These are phyloP conservation scores for Temnothorax ravouxi DNA, from an alignment of 2,888 invertebrate genomes.

Conservation along the genomic window DNA sequence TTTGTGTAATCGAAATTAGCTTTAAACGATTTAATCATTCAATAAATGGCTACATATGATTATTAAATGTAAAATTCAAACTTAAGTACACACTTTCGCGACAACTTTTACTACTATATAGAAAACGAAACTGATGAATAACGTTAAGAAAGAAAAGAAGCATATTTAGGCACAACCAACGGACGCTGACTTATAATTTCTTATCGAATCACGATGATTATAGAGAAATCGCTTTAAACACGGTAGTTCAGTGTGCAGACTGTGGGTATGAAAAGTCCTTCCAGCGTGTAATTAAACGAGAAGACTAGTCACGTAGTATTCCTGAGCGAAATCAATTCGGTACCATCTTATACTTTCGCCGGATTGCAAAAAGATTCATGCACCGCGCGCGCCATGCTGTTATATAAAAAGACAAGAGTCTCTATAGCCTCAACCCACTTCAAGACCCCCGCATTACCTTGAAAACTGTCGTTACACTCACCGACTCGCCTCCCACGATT, in stretches of 20 bases:
- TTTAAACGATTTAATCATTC: neutral
- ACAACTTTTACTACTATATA: neutral
- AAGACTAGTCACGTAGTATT: neutral
- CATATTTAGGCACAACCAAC: neutral
- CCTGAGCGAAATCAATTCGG: conserved; percentile 26
- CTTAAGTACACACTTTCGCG: neutral
- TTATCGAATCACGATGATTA: conserved; percentile 11
- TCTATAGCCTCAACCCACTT: conserved; percentile 82
- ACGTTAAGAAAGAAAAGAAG: neutral
- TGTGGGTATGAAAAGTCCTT: neutral
- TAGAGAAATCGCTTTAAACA: neutral
- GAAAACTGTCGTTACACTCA: conserved; percentile 68
- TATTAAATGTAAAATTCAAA: neutral
- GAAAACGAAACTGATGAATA: neutral
- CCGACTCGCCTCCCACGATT: conserved; percentile 37
- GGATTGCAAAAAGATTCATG: conserved; percentile 42
- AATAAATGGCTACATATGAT: neutral
- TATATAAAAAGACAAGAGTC: conserved; percentile 68
- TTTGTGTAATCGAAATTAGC: neutral
- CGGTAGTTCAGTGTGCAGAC: neutral
- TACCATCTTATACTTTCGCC: conserved; percentile 42
- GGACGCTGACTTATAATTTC: conserved; percentile 3
- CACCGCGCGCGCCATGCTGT: conserved; percentile 53
- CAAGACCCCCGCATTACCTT: conserved; percentile 76
- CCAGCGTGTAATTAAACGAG: neutral